phyloP scores from a whole-genome alignment of 2,797 vertebrate species.

The Gastrophryne carolinensis region DNA sequence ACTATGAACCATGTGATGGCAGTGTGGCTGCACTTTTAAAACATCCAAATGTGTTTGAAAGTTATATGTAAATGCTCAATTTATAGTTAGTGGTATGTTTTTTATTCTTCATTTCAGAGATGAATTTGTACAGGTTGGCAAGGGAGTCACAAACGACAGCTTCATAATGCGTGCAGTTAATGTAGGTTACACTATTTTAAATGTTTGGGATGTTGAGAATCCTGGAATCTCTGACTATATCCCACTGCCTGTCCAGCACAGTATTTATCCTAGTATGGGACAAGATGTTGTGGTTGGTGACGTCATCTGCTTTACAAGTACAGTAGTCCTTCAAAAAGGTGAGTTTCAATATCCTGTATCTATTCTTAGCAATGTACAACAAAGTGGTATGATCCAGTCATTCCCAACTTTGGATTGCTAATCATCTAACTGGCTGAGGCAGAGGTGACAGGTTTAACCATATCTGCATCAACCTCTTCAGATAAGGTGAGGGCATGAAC shows the following conservation, averaged over 20 bases:
- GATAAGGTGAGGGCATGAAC: no score
- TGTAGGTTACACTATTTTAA: constrained; percentile 81
- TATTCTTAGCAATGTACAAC: no score
- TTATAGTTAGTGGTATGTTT: no score
- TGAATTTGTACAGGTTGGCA: constrained; percentile 86
- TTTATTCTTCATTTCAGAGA: constrained; percentile 70
- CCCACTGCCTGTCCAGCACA: constrained; percentile 82
- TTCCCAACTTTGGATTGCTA: no score
- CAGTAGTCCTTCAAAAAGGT: constrained; percentile 65
- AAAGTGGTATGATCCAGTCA: no score
- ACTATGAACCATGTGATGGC: constrained; percentile 2
- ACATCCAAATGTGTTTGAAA: not conserved
- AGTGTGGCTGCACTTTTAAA: not conserved
- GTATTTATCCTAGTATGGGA: constrained; percentile 74
- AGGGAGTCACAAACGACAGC: constrained; percentile 80
- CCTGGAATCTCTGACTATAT: constrained; percentile 81
- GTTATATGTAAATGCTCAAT: not conserved
- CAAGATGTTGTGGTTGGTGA: constrained; percentile 80
- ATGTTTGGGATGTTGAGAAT: constrained; percentile 81
- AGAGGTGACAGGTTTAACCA: no score
- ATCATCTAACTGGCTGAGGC: no score
- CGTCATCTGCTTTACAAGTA: constrained; percentile 67
- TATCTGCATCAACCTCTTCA: no score
- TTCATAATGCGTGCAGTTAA: constrained; percentile 81
- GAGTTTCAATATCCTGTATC: no score